Evolutionary conservation across 2,113 vertebrate genomes (phyloP), one percentile per base, ranked within the genome.

Genomic region (Hemichromis elongatus): DNA sequence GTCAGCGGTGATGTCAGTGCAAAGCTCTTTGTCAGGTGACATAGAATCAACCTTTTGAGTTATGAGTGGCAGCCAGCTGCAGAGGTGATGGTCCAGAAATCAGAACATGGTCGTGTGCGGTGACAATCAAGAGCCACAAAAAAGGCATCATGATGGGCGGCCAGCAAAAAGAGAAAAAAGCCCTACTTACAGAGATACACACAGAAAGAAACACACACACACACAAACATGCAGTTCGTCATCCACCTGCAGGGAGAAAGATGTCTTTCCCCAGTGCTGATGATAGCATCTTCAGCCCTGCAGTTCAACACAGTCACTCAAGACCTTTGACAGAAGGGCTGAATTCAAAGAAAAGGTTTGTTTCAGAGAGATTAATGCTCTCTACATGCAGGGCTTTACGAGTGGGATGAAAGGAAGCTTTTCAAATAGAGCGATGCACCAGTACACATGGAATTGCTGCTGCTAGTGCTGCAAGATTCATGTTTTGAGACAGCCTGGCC

Each of bases 361-460:
- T 93, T 92, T 89, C 85, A 80, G 37, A 81, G 79, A 77, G 59
- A 94, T 81, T 93, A 89, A 90, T 91, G 79, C 77, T 52, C 79
- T 57, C 45, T 47, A 57, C 87, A 85, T 19, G 13, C 79, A 50
- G 52, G 61, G 75, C 78, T 53, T 77, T 59, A 55, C 83, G 79
- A 88, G 86, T 75, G 73, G 88, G 87, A 94, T 89, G 81, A 94
- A 92, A 88, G 86, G 68, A 24, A 80, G 82, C 80, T 84, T 90
- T 92, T 86, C 86, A 93, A 93, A 93, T 87, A 50, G 47, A 87
- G 70, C 30, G 57, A 82, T 45, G 56, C 57, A 50, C 52, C 70
- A 77, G 45, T 73, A 81, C 53, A 77, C 50, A 47, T 10, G 26
- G 35, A 79, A 66, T 26, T 80, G 80, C 55, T 75, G 33, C 52